Evolutionary conservation across 2,113 vertebrate species (phyloP).

Genomic region (Scopus umbretta): DNA sequence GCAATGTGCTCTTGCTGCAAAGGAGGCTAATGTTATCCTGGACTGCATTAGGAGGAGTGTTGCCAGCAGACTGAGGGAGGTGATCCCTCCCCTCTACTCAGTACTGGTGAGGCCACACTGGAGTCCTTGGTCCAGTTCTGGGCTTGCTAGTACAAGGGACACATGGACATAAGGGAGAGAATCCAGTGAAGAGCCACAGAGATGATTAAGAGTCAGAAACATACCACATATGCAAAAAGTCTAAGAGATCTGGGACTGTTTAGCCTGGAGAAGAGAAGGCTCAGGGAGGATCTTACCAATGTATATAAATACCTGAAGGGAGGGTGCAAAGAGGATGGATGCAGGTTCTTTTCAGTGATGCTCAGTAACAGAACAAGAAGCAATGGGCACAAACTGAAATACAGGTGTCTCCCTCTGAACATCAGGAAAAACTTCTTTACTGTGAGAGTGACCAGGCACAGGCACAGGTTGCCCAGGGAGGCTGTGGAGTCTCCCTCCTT

Average conservation of each 20-base stretch:
- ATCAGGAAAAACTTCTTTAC: background rate
- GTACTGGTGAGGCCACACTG: no score
- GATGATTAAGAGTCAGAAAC: background rate
- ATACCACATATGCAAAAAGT: background rate
- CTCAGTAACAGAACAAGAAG: background rate
- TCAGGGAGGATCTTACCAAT: background rate
- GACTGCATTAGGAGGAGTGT: background rate
- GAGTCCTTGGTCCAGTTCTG: background rate
- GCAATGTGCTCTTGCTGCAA: background rate
- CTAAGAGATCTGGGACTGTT: background rate
- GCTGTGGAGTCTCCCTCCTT: background rate
- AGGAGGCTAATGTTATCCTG: background rate
- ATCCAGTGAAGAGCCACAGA: background rate
- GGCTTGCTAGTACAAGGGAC: background rate
- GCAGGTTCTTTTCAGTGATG: background rate
- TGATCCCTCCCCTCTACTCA: background rate
- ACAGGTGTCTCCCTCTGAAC: background rate
- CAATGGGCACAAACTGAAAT: background rate
- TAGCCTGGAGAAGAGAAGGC: background rate
- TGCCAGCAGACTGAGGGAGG: background rate
- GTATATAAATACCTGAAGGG: background rate
- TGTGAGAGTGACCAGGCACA: rapidly evolving
- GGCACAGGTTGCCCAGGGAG: background rate
- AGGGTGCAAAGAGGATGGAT: background rate
- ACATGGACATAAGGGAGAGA: background rate